Evolutionary conservation across 2,888 invertebrate genomes (phyloP).

Genomic region (Fabriciana adippe): DNA sequence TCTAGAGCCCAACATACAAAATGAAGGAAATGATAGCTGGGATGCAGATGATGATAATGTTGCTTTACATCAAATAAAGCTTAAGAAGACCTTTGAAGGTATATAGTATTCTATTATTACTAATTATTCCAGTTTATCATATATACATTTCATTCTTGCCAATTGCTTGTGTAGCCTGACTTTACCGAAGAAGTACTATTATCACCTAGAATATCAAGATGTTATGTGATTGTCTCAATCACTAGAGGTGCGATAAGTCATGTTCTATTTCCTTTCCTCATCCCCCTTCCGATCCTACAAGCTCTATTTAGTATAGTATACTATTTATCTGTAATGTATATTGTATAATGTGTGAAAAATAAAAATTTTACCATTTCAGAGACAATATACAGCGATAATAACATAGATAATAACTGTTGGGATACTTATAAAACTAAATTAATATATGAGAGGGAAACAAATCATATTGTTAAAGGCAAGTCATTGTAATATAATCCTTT

Average conservation of each 20-base stretch:
- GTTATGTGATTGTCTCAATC: no score
- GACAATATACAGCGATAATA: conserved; percentile 7
- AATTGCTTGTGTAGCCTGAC: no score
- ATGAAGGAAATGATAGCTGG: conserved; percentile 59
- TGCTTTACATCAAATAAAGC: conserved; percentile 36
- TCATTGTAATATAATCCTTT: not conserved
- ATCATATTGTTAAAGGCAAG: conserved; percentile 19
- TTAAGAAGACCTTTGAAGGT: conserved; percentile 29
- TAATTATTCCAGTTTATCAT: no score
- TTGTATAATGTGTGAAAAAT: not conserved
- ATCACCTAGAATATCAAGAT: no score
- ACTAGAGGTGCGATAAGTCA: no score
- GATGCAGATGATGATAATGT: conserved; percentile 69
- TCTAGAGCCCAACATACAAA: conserved; percentile 37
- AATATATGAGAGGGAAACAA: not conserved
- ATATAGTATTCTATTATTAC: not conserved
- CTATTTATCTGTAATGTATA: not conserved
- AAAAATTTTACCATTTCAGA: conserved; percentile 15
- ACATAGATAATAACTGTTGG: conserved; percentile 7
- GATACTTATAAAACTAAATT: conserved; percentile 5
- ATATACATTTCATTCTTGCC: no score
- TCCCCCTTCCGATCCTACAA: no score
- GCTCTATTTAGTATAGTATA: no score
- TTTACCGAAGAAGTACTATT: no score
- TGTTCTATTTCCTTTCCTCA: no score